A percentile compares a stretch with the other conserved stretches of the same genome.
phyloP scores from a whole-genome alignment of 37 sponge, comb jelly and placozoan species.

The Mnemiopsis leidyi region DNA sequence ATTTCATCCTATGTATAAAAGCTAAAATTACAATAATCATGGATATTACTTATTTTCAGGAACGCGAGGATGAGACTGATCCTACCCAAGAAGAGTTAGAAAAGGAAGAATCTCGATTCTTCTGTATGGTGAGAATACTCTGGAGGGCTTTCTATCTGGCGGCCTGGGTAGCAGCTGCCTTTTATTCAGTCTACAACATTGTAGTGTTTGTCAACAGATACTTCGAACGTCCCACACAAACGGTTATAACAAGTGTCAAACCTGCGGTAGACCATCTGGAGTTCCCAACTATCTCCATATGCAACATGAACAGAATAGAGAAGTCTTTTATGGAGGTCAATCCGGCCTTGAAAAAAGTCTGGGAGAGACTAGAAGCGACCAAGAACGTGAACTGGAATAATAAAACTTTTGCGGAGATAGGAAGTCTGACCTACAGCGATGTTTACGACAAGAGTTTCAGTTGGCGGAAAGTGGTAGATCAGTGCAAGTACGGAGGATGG shows the following conservation, averaged over 20 bases:
- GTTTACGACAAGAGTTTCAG: not conserved
- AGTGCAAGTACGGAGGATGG: not conserved
- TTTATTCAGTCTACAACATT: not conserved
- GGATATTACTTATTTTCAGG: too few species aligned
- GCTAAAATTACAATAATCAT: too few species aligned
- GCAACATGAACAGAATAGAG: constrained; percentile 33
- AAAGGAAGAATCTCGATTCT: not conserved
- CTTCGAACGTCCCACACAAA: constrained; percentile 14
- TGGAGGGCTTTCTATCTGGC: not conserved
- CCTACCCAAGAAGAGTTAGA: not conserved
- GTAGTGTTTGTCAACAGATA: not conserved
- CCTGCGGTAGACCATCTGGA: not conserved
- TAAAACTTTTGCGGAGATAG: not conserved
- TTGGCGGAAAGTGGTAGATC: not conserved
- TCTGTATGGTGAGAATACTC: not conserved
- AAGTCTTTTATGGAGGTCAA: not conserved
- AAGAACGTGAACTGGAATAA: not conserved
- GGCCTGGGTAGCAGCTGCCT: constrained; percentile 18
- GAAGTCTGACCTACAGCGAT: not conserved
- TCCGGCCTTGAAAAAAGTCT: not conserved
- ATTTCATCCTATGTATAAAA: too few species aligned
- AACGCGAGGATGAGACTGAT: too few species aligned
- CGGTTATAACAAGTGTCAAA: not conserved
- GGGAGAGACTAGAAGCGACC: not conserved
- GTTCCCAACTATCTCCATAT: constrained; percentile 6